phyloP scores from a whole-genome alignment of 2,113 vertebrate genomes.

The Chlamydotis undulata region DNA sequence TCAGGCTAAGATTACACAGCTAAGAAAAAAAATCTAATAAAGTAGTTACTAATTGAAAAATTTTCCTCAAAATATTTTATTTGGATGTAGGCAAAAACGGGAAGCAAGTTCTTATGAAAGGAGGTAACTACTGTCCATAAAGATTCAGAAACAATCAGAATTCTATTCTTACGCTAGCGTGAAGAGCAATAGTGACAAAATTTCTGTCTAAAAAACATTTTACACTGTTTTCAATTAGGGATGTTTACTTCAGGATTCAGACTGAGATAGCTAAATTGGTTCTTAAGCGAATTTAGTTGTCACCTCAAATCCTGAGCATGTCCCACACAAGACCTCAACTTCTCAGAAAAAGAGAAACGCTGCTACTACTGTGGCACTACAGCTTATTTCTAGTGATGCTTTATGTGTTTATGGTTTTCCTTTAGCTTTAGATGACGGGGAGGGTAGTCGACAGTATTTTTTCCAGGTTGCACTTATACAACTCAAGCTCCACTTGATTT shows the following conservation, averaged over 20 bases:
- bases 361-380: not conserved
- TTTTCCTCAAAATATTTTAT: not conserved
- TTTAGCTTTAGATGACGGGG: not conserved
- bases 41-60: not conserved
- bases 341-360: not conserved
- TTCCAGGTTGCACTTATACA: not conserved
- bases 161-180: not conserved
- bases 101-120: not conserved
- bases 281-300: not conserved
- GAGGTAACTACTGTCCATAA: not conserved
- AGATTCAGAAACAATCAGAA: not conserved
- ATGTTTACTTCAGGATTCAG: not conserved
- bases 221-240: not conserved
- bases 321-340: not conserved
- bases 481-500: not conserved
- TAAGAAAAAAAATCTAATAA: not conserved
- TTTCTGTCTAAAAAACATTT: not conserved
- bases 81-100: not conserved
- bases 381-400: not conserved
- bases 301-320: not conserved
- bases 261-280: not conserved
- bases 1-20: not conserved
- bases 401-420: not conserved
- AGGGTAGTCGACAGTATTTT: not conserved
- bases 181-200: not conserved